Percentiles rank a stretch among this genome's conserved stretches.
Conservation (phyloP, 2,888 invertebrate species). For the Stenotaenia linearis region DNA sequence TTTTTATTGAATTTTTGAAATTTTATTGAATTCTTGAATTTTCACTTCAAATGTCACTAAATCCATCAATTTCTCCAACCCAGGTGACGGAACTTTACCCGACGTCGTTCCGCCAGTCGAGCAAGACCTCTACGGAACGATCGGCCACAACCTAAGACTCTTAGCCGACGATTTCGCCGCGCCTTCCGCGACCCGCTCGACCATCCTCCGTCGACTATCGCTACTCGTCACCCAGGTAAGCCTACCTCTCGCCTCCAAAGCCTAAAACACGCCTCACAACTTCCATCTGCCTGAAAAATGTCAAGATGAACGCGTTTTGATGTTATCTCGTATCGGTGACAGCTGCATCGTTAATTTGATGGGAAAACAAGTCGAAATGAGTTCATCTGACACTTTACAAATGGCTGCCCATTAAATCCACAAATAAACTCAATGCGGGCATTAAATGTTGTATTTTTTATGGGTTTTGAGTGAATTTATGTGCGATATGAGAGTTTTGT, state of each 20-base stretch:
- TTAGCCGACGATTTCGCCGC: not conserved
- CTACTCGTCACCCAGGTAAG: not conserved
- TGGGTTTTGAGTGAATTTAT: too few species aligned
- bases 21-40: not conserved
- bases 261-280: too few species aligned
- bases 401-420: not conserved
- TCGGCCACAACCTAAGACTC: not conserved
- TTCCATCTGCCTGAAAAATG: not conserved
- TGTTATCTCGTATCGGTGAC: not conserved
- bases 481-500: too few species aligned
- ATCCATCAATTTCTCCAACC: not conserved
- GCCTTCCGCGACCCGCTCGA: not conserved
- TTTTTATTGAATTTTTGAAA: not conserved
- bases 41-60: not conserved
- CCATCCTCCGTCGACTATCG: not conserved
- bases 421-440: not conserved
- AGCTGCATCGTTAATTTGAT: conserved; percentile 11
- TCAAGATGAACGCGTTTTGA: not conserved
- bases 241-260: too few species aligned
- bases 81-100: not conserved
- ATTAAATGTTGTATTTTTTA: not conserved
- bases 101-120: not conserved
- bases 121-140: not conserved
- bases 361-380: conserved; percentile 12
- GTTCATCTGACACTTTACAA: not conserved